Conservation (phyloP, 2,888 invertebrate species). For the Malthinus seriepunctatus region DNA sequence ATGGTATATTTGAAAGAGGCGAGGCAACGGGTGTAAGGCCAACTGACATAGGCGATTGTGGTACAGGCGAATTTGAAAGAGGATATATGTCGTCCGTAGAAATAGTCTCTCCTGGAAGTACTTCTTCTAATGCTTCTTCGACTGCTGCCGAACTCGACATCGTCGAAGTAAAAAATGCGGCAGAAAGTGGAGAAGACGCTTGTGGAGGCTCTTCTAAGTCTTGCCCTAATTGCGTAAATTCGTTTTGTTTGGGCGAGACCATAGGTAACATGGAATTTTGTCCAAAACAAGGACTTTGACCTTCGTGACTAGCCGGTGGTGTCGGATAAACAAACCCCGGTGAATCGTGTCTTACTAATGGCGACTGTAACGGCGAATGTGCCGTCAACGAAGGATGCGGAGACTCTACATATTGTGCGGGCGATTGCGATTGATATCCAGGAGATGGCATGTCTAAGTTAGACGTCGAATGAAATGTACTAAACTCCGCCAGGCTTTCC, state of each 20-base stretch:
- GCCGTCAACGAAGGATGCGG: conserved; percentile 56
- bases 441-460: conserved; percentile 55
- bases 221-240: conserved; percentile 49
- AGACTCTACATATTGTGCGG: conserved; percentile 50
- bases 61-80: conserved; percentile 61
- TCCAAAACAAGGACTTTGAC: conserved; percentile 65
- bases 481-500: conserved; percentile 80
- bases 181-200: conserved; percentile 79
- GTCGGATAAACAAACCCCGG: conserved; percentile 83
- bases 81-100: conserved; percentile 58
- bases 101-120: conserved; percentile 76
- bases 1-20: conserved; percentile 50
- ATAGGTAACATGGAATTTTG: conserved; percentile 52
- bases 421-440: conserved; percentile 53
- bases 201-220: conserved; percentile 68
- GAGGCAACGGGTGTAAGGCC: conserved; percentile 61
- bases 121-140: conserved; percentile 83
- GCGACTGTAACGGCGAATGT: conserved; percentile 67
- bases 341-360: conserved; percentile 65
- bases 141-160: conserved; percentile 88
- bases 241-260: conserved; percentile 53
- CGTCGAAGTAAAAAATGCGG: conserved; percentile 81
- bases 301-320: conserved; percentile 86
- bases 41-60: conserved; percentile 63
- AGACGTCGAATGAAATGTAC: conserved; percentile 69